Base-by-base conservation (phyloP, 2,113 vertebrate genomes). In the Chamaea fasciata region DNA sequence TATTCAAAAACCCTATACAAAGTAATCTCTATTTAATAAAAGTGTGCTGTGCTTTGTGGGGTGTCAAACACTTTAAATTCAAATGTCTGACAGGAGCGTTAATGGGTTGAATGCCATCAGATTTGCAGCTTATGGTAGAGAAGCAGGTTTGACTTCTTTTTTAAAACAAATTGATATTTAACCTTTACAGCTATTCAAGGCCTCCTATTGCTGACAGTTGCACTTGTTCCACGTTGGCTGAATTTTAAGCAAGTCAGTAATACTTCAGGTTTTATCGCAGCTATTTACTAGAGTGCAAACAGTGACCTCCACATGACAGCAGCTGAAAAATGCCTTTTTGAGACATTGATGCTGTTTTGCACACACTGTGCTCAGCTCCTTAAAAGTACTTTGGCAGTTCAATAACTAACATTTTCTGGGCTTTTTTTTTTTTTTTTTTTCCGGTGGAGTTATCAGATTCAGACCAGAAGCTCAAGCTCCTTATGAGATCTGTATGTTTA, bases 161-260 rank as follows among this genome's bases (percentile, higher is more conserved):
- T 96, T 92, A 85, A 93, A 94, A 96, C 84, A 96, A 96, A 96
- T 94, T 95, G 84, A 96, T 97, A 97, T 96, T 96, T 97, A 97
- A 97, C 91, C 91, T 97, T 96, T 96, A 92, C 59, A 94, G 59
- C 79, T 96, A 91, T 96, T 95, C 94, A 96, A 95, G 93, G 92
- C 92, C 89, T 95, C 35, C 84, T 94, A 80, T 78, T 96, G 93
- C 96, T 97, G 96, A 93, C 89, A 92, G 91, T 89, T 87, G 80
- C 84, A 94, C 93, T 96, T 90, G 73, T 94, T 93, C 84, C 89
- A 94, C 26, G 20, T 92, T 82, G 55, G 27, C 73, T 96, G 96
- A 96, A 96, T 97, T 95, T 96, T 96, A 96, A 96, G 63, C 87
- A 92, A 96, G 91, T 78, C 79, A 74, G 76, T 92, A 92, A 94